Evolutionary conservation across 2,113 vertebrate species (phyloP).

Genomic region (Ailurus styani): DNA sequence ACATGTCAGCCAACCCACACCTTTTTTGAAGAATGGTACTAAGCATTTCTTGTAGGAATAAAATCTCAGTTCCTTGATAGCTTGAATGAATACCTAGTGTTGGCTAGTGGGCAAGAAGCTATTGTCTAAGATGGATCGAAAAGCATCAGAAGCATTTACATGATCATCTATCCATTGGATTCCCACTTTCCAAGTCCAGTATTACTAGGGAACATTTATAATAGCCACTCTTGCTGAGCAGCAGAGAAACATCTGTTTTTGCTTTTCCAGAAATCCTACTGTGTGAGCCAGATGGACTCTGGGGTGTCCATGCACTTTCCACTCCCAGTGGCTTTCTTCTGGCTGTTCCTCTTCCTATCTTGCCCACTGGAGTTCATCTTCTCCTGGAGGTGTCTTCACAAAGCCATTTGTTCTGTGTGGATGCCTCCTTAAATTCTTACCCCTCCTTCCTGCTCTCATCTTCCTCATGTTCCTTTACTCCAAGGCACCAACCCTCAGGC

Average conservation of each 20-base stretch:
- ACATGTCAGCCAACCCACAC: not conserved
- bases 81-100: not conserved
- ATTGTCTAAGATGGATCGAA: not conserved
- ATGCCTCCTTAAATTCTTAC: not conserved
- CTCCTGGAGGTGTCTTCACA: accelerated
- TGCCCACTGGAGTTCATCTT: not conserved
- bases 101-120: not conserved
- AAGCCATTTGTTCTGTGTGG: not conserved
- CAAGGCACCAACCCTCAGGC: not conserved
- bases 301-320: accelerated
- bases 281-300: not conserved
- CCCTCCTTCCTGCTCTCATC: not conserved
- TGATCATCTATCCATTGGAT: not conserved
- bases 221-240: not conserved
- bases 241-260: not conserved
- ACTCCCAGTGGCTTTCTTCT: too few species aligned
- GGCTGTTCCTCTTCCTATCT: accelerated
- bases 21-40: not conserved
- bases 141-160: not conserved
- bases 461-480: not conserved
- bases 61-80: not conserved
- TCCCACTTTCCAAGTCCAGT: not conserved
- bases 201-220: accelerated
- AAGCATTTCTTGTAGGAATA: too few species aligned
- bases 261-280: not conserved